Conservation (phyloP, 1,140 invertebrate genomes). For the Asobara japonica region DNA sequence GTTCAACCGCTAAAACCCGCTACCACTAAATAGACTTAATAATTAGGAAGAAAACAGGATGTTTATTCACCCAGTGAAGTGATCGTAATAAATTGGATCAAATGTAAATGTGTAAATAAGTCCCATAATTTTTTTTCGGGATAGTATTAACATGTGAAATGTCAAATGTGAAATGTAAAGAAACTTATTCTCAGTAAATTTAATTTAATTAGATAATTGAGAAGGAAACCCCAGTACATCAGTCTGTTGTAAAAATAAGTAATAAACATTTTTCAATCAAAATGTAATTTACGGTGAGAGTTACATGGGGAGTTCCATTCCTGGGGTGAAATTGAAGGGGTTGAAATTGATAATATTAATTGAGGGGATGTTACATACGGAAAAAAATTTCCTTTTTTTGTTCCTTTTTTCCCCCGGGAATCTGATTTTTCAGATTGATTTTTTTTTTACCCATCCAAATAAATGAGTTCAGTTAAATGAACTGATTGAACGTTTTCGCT, state of each 20-base stretch:
- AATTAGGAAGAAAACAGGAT: neutral
- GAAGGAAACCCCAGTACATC: slow-evolving; percentile 21
- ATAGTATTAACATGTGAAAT: slow-evolving; percentile 14
- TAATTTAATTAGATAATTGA: neutral
- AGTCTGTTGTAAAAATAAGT: slow-evolving; percentile 18
- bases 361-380: too few species aligned
- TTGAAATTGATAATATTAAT: too few species aligned
- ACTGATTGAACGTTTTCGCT: too few species aligned
- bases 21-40: too few species aligned
- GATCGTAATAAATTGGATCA: slow-evolving; percentile 7
- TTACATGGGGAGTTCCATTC: neutral
- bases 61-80: neutral
- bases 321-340: neutral
- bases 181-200: slow-evolving; percentile 3
- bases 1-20: too few species aligned
- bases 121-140: slow-evolving; percentile 19
- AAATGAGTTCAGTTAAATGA: too few species aligned
- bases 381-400: too few species aligned
- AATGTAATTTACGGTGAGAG: neutral
- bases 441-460: too few species aligned
- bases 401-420: too few species aligned
- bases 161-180: slow-evolving; percentile 23
- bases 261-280: neutral
- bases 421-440: too few species aligned
- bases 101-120: slow-evolving; percentile 45